These are phyloP conservation scores for Trochalopteron elliotii DNA, from an alignment of 2,113 vertebrate genomes.

Conservation along the genomic window DNA sequence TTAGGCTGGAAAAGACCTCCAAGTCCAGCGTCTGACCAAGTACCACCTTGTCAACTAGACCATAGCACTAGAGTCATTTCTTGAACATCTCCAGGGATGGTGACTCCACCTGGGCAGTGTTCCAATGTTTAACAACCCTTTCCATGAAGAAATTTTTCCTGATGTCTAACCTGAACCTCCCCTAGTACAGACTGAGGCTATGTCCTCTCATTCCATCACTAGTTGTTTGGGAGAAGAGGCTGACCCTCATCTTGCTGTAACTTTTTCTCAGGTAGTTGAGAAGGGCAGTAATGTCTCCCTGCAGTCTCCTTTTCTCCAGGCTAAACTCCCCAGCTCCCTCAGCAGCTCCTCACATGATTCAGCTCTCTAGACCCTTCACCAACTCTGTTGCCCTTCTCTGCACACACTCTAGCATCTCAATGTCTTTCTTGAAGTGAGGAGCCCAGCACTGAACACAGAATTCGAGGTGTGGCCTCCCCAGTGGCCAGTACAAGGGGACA, in stretches of 20 bases:
- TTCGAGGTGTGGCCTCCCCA: neutral
- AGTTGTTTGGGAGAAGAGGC: neutral
- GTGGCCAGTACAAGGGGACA: neutral
- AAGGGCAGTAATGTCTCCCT: neutral
- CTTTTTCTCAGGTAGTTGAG: neutral
- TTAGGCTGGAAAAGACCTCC: neutral
- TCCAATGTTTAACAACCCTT: neutral
- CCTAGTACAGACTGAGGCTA: neutral
- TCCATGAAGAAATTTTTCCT: neutral
- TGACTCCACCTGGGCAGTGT: neutral
- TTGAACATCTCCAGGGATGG: neutral
- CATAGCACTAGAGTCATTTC: neutral
- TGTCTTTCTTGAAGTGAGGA: neutral
- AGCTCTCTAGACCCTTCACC: neutral
- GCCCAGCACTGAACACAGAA: neutral
- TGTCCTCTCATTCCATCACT: neutral
- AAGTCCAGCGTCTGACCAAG: fast-evolving
- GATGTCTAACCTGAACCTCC: neutral
- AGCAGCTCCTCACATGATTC: neutral
- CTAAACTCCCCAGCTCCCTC: neutral
- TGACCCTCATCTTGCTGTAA: fast-evolving
- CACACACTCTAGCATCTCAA: fast-evolving
- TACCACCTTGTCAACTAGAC: neutral
- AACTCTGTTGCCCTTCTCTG: neutral
- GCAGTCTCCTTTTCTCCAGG: neutral